Evolutionary conservation across 2,888 invertebrate genomes (phyloP).

Genomic region (Philonicus albiceps): DNA sequence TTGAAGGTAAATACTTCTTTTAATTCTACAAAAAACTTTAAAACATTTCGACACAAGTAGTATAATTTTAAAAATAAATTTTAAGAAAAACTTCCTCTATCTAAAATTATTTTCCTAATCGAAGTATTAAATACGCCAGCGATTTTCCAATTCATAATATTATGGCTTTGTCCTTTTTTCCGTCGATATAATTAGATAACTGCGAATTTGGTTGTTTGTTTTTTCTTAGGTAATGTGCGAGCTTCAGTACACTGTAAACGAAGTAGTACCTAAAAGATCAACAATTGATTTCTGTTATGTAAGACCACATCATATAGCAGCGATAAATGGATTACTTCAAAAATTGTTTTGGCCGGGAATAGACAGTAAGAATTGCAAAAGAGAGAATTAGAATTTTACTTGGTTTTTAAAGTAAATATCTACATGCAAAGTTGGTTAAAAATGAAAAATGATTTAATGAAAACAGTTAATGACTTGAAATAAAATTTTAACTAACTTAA

Average conservation of each 20-base stretch:
- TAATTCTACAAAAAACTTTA: neutral
- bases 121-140: no score
- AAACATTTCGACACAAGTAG: no score
- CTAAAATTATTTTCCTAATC: no score
- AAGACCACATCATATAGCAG: constrained; percentile 85
- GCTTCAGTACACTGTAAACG: constrained; percentile 59
- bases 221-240: constrained; percentile 63
- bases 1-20: constrained; percentile 68
- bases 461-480: no score
- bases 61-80: no score
- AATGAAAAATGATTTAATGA: no score
- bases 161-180: no score
- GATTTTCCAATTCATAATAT: no score
- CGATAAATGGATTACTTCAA: constrained; percentile 82
- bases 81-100: no score
- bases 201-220: constrained; percentile 47
- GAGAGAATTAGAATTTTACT: neutral
- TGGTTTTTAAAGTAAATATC: no score
- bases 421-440: no score
- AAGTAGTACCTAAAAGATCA: constrained; percentile 64
- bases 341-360: constrained; percentile 93
- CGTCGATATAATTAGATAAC: neutral
- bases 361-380: constrained; percentile 72
- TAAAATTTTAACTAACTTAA: no score
- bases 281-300: constrained; percentile 88